A percentile compares a stretch with the other conserved stretches of the same genome.
Conservation (phyloP, 2,888 invertebrate species). For the Dryobota labecula region DNA sequence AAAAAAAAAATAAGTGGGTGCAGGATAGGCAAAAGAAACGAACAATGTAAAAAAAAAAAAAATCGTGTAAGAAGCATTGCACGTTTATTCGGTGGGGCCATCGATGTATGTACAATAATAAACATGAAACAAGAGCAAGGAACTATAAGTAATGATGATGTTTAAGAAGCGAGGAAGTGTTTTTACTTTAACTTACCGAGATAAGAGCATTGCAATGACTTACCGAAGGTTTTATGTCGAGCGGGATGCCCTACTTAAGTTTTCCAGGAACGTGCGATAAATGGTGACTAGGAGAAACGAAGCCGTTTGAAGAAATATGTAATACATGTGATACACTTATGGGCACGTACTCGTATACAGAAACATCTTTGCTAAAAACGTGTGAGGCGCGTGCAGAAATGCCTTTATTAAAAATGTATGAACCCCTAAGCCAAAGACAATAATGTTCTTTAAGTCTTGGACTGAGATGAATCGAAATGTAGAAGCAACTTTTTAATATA, state of each 20-base stretch:
- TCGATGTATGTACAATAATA: too few relatives aligned
- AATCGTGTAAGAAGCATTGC: too few relatives aligned
- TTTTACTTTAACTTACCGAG: too few relatives aligned
- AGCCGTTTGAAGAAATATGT: constrained; percentile 2
- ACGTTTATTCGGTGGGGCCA: too few relatives aligned
- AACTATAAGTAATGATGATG: too few relatives aligned
- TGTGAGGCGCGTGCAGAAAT: neutral
- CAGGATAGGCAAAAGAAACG: too few relatives aligned
- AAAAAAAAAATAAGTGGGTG: too few relatives aligned
- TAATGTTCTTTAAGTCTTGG: neutral
- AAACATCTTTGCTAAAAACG: neutral
- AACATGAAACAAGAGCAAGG: too few relatives aligned
- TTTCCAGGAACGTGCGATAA: neutral
- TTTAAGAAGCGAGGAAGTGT: too few relatives aligned
- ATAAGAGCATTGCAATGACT: too few relatives aligned
- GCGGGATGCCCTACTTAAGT: neutral
- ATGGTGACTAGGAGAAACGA: neutral
- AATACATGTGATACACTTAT: constrained; percentile 15
- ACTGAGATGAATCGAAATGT: neutral
- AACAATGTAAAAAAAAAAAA: too few relatives aligned
- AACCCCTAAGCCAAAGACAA: neutral
- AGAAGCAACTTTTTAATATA: neutral
- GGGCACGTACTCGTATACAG: constrained; percentile 2
- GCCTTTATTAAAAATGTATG: constrained; percentile 12
- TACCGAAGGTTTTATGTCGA: too few relatives aligned